Evolutionary conservation across 1,140 invertebrate genomes (phyloP).

Genomic region (Eumaeus atala): DNA sequence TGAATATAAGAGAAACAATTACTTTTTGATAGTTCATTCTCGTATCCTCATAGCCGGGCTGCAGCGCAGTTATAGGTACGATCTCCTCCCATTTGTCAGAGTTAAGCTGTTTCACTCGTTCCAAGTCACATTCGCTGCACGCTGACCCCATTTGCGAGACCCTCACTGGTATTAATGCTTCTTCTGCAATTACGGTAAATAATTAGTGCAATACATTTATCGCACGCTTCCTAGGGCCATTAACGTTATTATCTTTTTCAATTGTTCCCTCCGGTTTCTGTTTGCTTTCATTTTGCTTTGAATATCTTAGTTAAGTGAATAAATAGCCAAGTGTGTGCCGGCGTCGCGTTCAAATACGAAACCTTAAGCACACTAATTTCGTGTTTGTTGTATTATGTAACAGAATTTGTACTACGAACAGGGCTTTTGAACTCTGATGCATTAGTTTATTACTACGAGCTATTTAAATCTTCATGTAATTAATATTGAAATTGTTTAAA

Average conservation of each 20-base stretch:
- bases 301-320: too few relatives aligned
- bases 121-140: constrained; percentile 63
- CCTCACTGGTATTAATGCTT: constrained; percentile 68
- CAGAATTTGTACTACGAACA: too few relatives aligned
- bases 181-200: constrained; percentile 57
- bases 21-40: constrained; percentile 77
- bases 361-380: too few relatives aligned
- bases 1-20: constrained; percentile 18
- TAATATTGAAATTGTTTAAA: too few relatives aligned
- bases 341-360: too few relatives aligned
- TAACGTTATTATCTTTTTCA: not conserved
- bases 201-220: constrained; percentile 18
- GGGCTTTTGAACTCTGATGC: too few relatives aligned
- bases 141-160: constrained; percentile 70
- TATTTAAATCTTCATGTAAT: too few relatives aligned
- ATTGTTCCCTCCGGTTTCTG: too few relatives aligned
- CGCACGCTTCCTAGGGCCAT: constrained; percentile 7
- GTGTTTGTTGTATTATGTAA: too few relatives aligned
- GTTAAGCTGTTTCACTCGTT: constrained; percentile 63
- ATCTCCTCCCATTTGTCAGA: constrained; percentile 77
- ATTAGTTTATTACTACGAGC: too few relatives aligned
- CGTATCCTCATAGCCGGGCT: constrained; percentile 75
- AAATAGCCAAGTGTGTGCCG: too few relatives aligned
- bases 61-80: constrained; percentile 73
- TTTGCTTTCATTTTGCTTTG: too few relatives aligned